Base-by-base conservation (phyloP, 2,888 invertebrate genomes). In the Morpho deidamia region DNA sequence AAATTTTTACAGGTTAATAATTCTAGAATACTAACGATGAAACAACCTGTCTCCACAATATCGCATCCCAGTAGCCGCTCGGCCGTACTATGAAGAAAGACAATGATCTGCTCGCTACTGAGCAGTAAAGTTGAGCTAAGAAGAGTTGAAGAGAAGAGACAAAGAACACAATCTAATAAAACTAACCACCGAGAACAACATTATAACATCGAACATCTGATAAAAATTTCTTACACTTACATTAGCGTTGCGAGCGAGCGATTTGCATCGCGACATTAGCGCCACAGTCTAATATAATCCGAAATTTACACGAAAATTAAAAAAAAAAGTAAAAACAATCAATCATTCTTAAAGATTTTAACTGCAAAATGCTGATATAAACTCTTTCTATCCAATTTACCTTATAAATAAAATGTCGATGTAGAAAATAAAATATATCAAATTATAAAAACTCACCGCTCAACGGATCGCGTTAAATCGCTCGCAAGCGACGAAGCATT, bases 191-290 rank as follows among this genome's bases (percentile, higher is more conserved):
- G 68, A 71, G 35, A 54, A 58, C 67, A 75, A 77, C 80, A 75
- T 72, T 69, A 63, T 51, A 76, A 78, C 76, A 70, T 70, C 68
- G 71, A 83, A 85, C 81, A 76, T 78, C 66, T 67, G 76, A 78
- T 81, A 83, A 77, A 71, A 60, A 46, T 50, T 55, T 48, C 52
- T 57, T 70, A 73, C 74, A 70, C 72, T 78, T 80, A 78, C 69
- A 65, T 66, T 60, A 71, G 14, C 41, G 33, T 48, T 12, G 35
- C 14, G n/a, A 14, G 40, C 3, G 11, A 49, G 8, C 42, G 35
- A 42, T 40, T 40, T 34, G 34, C 10, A 23, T 23, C 35, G 35
- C 35, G 35, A 37, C 35, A 8, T 7, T 8, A 37, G 7, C 4
- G 10, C 3, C 35, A 37, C 10, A 37, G 8, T 37, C 7, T 2